phyloP scores from a whole-genome alignment of 2,113 vertebrate genomes.

The Sturnira hondurensis region DNA sequence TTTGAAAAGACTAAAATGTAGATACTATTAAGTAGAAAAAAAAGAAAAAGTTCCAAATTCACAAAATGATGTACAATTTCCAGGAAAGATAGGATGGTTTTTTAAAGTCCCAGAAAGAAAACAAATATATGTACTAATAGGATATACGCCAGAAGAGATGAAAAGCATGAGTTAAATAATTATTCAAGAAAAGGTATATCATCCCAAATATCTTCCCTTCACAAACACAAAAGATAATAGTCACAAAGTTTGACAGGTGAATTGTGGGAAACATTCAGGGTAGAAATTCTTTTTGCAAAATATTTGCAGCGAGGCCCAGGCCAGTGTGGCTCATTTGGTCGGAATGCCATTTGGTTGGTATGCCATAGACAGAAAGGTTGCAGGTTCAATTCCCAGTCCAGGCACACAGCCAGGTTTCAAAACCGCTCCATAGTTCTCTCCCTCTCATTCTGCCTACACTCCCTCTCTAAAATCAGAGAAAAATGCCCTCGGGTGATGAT shows the following conservation, averaged over 20 bases:
- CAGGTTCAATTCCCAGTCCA: no score
- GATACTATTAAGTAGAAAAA: neutral
- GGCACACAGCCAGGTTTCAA: no score
- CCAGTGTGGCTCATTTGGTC: no score
- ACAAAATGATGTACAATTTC: neutral
- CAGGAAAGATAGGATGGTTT: neutral
- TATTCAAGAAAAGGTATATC: neutral
- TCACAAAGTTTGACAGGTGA: neutral
- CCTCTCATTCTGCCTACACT: no score
- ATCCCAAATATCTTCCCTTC: neutral
- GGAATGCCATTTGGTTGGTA: no score
- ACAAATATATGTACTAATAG: neutral
- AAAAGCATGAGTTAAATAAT: neutral
- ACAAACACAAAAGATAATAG: neutral
- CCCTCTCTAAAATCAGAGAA: no score
- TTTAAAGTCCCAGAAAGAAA: neutral
- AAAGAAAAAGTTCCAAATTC: neutral
- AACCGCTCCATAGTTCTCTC: no score
- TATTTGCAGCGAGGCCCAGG: neutral
- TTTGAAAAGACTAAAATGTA: neutral
- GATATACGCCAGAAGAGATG: neutral
- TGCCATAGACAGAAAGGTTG: no score
- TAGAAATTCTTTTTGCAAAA: neutral
- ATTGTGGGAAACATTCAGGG: neutral
- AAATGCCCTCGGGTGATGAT: no score